Base-by-base conservation (phyloP, 2,888 invertebrate genomes). In the Mimas tiliae region DNA sequence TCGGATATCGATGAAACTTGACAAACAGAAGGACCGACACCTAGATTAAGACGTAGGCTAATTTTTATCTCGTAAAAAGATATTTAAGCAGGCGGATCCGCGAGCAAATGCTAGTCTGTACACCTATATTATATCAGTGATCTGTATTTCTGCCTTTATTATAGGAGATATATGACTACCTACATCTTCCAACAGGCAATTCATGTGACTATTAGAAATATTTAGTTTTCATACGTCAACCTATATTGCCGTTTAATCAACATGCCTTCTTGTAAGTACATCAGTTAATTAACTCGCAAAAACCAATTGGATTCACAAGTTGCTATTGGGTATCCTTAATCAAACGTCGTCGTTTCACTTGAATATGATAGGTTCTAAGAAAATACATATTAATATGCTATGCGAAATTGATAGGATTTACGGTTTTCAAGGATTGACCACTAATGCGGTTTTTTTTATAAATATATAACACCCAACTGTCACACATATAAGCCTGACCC, bases 131-230 rank as follows among this genome's bases (percentile, higher is more conserved):
- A n/a, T n/a, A n/a, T n/a, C n/a, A 27, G 27, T 27, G 1, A 27
- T n/a, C n/a, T n/a, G 27, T 3, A 27, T 1, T 48, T 48, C 48
- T n/a, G 4, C 6, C 48, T 48, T 48, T 8, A 48, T n/a, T 8
- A 48, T 16, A 48, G 48, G 27, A 27, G 4, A 27, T 27, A 16
- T n/a, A 3, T 4, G 48, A 16, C 6, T 7, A 48, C 0, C 16
- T 16, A 27, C 27, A 27, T 27, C 27, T 12, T 14, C 16, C 6
- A 16, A 16, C 16, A 50, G 8, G 19, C 19, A 50, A 19, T 4
- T 19, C 38, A 58, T 58, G 12, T 42, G 16, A 58, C 19, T 16
- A 55, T 8, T 12, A 42, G 50, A 42, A 58, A 58, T 58, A 42
- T 58, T 58, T 19, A 42, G 42, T 58, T 58, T 16, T 42, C 19